Percentiles rank a stretch among this genome's conserved stretches.
Conservation (phyloP, 2,113 vertebrate genomes). For the Motacilla alba region DNA sequence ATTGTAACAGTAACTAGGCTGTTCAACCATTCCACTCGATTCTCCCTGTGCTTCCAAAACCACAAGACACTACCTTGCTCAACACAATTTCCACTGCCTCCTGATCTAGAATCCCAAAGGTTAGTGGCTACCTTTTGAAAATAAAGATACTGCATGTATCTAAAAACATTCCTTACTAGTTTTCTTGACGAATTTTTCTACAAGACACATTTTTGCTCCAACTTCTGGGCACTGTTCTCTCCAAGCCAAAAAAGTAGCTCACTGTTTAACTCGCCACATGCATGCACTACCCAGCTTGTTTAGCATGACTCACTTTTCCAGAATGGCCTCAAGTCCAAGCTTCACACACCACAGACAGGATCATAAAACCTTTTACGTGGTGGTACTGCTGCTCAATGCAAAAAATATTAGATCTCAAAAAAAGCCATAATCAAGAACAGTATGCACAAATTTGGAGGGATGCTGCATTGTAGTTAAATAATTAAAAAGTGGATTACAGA, state of each 20-base stretch:
- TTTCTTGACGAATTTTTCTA: neutral
- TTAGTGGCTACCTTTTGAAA: neutral
- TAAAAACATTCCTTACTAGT: neutral
- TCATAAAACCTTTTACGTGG: neutral
- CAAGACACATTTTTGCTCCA: neutral
- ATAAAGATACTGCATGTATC: accelerated
- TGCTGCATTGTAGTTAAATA: neutral
- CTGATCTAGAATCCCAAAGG: neutral
- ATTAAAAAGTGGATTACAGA: neutral
- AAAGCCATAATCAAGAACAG: neutral
- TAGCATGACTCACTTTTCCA: neutral
- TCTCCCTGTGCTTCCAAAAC: neutral
- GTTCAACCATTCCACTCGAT: neutral
- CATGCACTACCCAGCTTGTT: neutral
- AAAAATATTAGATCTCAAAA: neutral
- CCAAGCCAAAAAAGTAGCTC: neutral
- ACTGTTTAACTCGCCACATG: neutral
- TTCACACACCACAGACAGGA: neutral
- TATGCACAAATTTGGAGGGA: neutral
- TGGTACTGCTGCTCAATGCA: neutral
- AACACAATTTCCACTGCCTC: neutral
- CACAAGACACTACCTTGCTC: neutral
- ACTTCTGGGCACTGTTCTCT: neutral
- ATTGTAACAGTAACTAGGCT: neutral
- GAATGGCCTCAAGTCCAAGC: neutral